Conservation (phyloP, 2,888 invertebrate genomes). For the Tanytarsus gracilentus region DNA sequence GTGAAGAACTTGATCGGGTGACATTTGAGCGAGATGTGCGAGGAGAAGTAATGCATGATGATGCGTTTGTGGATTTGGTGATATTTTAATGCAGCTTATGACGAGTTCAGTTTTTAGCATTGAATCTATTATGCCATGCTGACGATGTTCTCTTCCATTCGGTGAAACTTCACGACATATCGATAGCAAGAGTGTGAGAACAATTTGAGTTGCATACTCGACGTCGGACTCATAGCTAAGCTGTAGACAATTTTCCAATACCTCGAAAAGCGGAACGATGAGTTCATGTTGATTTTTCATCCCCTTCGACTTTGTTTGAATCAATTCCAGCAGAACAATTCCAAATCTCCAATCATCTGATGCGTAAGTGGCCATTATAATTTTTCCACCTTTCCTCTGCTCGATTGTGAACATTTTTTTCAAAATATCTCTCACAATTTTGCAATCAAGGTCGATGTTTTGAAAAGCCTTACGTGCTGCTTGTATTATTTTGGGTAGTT, state of each 20-base stretch:
- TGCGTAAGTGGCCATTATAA: neutral
- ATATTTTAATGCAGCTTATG: constrained; percentile 81
- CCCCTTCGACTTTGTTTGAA: constrained; percentile 78
- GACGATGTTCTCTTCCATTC: constrained; percentile 34
- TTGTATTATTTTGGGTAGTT: constrained; percentile 9
- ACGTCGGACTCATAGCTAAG: constrained; percentile 72
- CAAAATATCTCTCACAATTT: neutral
- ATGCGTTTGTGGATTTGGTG: constrained; percentile 91
- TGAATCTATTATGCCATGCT: constrained; percentile 41
- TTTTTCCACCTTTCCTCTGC: neutral
- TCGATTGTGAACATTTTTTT: neutral
- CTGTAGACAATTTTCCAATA: constrained; percentile 67
- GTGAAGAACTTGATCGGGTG: constrained; percentile 77
- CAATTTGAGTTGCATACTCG: constrained; percentile 82
- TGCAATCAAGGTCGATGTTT: neutral
- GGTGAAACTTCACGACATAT: constrained; percentile 52
- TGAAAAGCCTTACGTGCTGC: neutral
- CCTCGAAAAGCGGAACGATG: constrained; percentile 65
- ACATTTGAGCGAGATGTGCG: constrained; percentile 64
- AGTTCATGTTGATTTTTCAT: constrained; percentile 51
- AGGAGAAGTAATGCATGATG: constrained; percentile 83
- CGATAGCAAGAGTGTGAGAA: constrained; percentile 67
- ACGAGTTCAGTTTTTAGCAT: constrained; percentile 62
- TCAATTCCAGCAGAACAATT: constrained; percentile 67
- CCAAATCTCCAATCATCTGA: constrained; percentile 68